Evolutionary conservation across 1,140 invertebrate species (phyloP), one percentile per base, ranked within the genome.

Genomic region (Drosophila varians): DNA sequence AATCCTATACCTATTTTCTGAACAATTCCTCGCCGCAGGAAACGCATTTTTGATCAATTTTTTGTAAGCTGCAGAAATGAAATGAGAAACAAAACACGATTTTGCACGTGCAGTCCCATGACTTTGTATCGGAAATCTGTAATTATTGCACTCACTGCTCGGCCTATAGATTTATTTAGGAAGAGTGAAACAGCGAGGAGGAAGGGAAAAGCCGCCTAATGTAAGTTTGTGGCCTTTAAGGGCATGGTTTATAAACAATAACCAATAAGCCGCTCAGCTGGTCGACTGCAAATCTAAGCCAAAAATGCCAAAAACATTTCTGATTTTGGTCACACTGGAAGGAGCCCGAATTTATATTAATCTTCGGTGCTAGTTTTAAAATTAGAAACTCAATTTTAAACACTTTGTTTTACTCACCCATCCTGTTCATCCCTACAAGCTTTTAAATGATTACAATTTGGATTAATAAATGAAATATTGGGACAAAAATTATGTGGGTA

Each of bases 1-100:
- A 31, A 51, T 12, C 18, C 52, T 0, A 74, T 2, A 0, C 14
- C 36, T 19, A 75, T 60, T 25, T 75, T 75, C 21, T 57, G 61
- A 8, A 68, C 71, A 11, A 26, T 58, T 16, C 71, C 72, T 6
- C 72, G 61, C 0, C 72, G 61, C 14, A 75, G 25, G 2, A 75
- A 36, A 4, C 72, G 61, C 72, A 75, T 75, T 26, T 45, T 73
- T 4, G 62, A 64, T 62, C 5, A 58, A 21, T 2, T 31, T 31
- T 1, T 53, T 53, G 43, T 66, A 19, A 43, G 16, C 46, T 66
- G 21, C 9, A 52, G 28, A 31, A n/a, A 3, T 3, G 0, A 31
- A n/a, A 11, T 31, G 26, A 28, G 26, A 4, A 12, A 56, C 21
- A 23, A 31, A 31, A n/a, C 11, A n/a, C 4, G 3, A 3, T 7